These are phyloP conservation scores for Knipowitschia caucasica DNA, from an alignment of 2,797 vertebrate genomes.

Conservation along the genomic window DNA sequence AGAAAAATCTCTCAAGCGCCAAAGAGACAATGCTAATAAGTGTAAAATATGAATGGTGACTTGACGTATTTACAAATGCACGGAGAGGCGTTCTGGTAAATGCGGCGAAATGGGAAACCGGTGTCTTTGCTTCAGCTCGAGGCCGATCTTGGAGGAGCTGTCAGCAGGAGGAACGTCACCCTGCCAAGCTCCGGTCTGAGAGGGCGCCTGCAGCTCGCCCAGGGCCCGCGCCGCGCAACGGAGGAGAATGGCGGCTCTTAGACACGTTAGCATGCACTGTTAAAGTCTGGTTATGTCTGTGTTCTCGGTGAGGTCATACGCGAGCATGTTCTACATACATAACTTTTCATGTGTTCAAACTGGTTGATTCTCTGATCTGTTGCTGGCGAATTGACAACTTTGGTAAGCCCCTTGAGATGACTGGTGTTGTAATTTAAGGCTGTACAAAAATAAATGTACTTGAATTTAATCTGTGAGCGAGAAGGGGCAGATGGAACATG, in stretches of 20 bases:
- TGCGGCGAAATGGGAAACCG: constrained; percentile 70
- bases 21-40: constrained; percentile 69
- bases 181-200: constrained; percentile 85
- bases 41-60: constrained; percentile 69
- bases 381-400: too few relatives aligned
- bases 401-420: too few relatives aligned
- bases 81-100: constrained; percentile 73
- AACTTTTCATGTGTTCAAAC: constrained; percentile 6
- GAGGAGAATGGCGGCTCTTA: constrained; percentile 88
- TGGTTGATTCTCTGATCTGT: too few relatives aligned
- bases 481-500: constrained; percentile 35
- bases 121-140: constrained; percentile 70
- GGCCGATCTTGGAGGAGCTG: constrained; percentile 86
- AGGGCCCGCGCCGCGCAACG: constrained; percentile 94
- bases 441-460: too few relatives aligned
- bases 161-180: constrained; percentile 87
- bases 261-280: constrained; percentile 88
- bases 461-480: constrained; percentile 25
- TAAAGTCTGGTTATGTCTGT: constrained; percentile 40
- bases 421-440: too few relatives aligned
- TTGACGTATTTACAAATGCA: constrained; percentile 76
- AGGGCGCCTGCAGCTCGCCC: constrained; percentile 91
- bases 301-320: neutral
- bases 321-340: neutral
- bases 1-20: constrained; percentile 50